Percentiles rank a stretch among this genome's conserved stretches.
phyloP scores from a whole-genome alignment of 2,113 vertebrate species.

The Campylomormyrus tamandua region DNA sequence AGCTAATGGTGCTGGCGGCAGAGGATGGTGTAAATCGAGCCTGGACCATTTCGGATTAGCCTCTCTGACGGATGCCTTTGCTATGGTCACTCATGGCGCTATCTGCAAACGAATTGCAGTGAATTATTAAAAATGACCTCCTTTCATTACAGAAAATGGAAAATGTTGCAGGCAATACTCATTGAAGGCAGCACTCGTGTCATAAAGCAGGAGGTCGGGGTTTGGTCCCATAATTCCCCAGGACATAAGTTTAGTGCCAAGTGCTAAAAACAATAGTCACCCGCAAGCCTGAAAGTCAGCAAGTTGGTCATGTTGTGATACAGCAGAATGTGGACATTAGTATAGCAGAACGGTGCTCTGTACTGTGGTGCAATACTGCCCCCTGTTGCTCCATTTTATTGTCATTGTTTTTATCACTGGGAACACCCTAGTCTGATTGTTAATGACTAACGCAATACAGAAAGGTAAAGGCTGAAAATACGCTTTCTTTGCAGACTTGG shows the following conservation, averaged over 20 bases:
- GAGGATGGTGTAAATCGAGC: not conserved
- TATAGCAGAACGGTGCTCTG: not conserved
- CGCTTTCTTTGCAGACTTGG: not conserved
- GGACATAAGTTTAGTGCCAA: not conserved
- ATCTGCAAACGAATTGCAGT: not conserved
- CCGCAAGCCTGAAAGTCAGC: not conserved
- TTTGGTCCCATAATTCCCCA: not conserved
- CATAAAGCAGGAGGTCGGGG: not conserved
- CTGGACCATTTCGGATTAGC: not conserved
- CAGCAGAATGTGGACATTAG: not conserved
- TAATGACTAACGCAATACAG: not conserved
- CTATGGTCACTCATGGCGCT: not conserved
- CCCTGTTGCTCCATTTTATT: not conserved
- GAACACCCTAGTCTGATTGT: not conserved
- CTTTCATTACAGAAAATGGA: not conserved
- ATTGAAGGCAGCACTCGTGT: not conserved
- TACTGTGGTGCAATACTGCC: not conserved
- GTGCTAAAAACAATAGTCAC: not conserved
- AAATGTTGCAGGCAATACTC: not conserved
- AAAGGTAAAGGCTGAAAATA: not conserved
- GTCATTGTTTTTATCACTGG: not conserved
- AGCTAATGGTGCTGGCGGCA: not conserved
- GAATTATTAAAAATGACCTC: not conserved
- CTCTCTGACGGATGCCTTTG: not conserved
- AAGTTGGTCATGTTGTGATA: not conserved